Evolutionary conservation across 2,888 invertebrate species (phyloP), one percentile per base, ranked within the genome.

Genomic region (Antheraea yamamai): DNA sequence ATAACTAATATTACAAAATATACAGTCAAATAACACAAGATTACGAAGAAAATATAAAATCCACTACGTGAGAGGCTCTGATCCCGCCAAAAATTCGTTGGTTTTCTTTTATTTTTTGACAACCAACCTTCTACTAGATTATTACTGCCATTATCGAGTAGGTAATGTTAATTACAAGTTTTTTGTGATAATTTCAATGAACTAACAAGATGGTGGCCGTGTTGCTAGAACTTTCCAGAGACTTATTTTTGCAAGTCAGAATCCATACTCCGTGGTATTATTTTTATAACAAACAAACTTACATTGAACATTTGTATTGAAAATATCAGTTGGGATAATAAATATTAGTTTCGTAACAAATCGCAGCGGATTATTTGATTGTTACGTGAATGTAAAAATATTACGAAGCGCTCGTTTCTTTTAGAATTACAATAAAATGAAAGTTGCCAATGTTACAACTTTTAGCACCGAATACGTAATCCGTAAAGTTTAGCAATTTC

Each of bases 401-500:
- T 70, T 70, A 39, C 35, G 70, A 70, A 70, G 39, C 30, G 26
- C 16, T 14, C 16, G 64, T 66, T 26, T 66, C 23, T 39, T 70
- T 70, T 39, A 70, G 39, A 70, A 12, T 70, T 39, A 35, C 39
- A 35, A 70, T 20, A 39, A 23, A 70, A 70, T 66, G 70, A 70
- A 70, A 70, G 70, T 70, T 39, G 70, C 20, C 35, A n/a, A 39
- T 39, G 68, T 6, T 70, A 39, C 70, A 39, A 39, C 26, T 66
- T 66, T 30, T 66, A 30, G 64, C 16, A 30, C 18, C 39, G 70
- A 39, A 70, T 39, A 70, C 70, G 70, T 70, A 70, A 70, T 70
- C 39, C 23, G 70, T 12, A n/a, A 70, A 70, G 39, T 70, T 70
- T 70, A 70, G 70, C 70, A 70, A 39, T 70, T 39, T 39, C 16